These are phyloP conservation scores for Acipenser transmontanus DNA, from an alignment of 2,797 vertebrate genomes.

Conservation along the genomic window DNA sequence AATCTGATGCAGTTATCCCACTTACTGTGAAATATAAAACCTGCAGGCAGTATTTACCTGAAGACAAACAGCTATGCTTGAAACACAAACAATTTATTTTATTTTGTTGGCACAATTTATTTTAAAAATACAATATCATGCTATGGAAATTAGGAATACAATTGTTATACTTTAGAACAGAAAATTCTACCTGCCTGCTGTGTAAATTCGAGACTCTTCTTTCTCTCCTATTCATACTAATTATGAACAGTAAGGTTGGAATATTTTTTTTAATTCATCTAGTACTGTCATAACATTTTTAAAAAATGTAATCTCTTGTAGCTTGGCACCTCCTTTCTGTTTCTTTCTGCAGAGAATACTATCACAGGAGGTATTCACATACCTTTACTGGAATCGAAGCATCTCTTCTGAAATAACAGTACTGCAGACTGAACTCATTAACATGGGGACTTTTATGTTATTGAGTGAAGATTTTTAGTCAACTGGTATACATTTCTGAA, in stretches of 20 bases:
- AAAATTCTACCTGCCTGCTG: too few relatives aligned
- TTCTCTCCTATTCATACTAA: neutral
- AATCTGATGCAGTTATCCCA: too few relatives aligned
- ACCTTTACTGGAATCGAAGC: constrained; percentile 2
- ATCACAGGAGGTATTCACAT: constrained; percentile 3
- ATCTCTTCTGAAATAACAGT: neutral
- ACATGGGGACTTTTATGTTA: constrained; percentile 25
- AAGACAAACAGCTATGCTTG: too few relatives aligned
- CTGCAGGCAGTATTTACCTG: too few relatives aligned
- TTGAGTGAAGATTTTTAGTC: constrained; percentile 47
- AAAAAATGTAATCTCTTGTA: neutral
- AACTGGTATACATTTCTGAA: constrained; percentile 29
- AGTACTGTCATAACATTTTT: constrained; percentile 1
- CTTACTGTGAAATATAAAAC: too few relatives aligned
- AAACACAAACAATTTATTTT: too few relatives aligned
- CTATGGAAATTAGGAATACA: too few relatives aligned
- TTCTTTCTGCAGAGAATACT: neutral
- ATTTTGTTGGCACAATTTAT: too few relatives aligned
- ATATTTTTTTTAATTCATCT: neutral
- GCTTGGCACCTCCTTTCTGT: too few relatives aligned
- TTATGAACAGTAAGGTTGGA: constrained; percentile 1
- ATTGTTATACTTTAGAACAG: too few relatives aligned
- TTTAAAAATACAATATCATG: too few relatives aligned
- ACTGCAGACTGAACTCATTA: neutral
- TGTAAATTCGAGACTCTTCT: too few relatives aligned